Evolutionary conservation across 2,113 vertebrate species (phyloP), one percentile per base, ranked within the genome.

Genomic region (Gymnorhina tibicen): DNA sequence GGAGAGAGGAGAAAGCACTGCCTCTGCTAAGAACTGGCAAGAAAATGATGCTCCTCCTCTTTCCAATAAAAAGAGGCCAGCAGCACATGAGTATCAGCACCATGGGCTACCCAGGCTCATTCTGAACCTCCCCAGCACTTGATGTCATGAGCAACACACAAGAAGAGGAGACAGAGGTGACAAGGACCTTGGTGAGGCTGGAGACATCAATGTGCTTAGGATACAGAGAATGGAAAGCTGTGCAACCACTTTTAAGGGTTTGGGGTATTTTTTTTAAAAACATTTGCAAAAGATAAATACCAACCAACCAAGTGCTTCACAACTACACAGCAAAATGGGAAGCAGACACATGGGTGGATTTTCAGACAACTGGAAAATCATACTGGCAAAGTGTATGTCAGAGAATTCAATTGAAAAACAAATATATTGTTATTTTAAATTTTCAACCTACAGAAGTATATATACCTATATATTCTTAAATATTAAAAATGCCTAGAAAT

Each of bases 81-180:
- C 6, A 16, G 39, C 42, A 33, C 1, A 2, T 0, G 1, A n/a
- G 46, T 5, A 7, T 68, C 13, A 2, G 63, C 73, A 72, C 28
- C 6, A 1, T 4, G 62, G 66, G 67, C 70, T 81, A 39, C 49
- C 24, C 64, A 4, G 32, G n/a, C 42, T 53, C 15, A 4, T 46
- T 49, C 47, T 4, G 1, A 6, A 47, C 44, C 49, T 39, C 23
- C 52, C 68, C 68, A 47, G 55, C 22, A 30, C 13, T 1, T 5
- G 47, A 21, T 55, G 74, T 22, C 9, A 11, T 3, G 11, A 66
- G 13, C 44, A 60, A 13, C 26, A 26, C 9, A 7, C 0, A 6
- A 33, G 55, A 23, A n/a, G 50, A n/a, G 46, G 35, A 64, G 39
- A 41, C 20, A 6, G 52, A 56, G 28, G 62, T 30, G 33, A 47